These are phyloP conservation scores for Neosilurus mollespiculum DNA, from an alignment of 2,797 vertebrate species.

Conservation along the genomic window DNA sequence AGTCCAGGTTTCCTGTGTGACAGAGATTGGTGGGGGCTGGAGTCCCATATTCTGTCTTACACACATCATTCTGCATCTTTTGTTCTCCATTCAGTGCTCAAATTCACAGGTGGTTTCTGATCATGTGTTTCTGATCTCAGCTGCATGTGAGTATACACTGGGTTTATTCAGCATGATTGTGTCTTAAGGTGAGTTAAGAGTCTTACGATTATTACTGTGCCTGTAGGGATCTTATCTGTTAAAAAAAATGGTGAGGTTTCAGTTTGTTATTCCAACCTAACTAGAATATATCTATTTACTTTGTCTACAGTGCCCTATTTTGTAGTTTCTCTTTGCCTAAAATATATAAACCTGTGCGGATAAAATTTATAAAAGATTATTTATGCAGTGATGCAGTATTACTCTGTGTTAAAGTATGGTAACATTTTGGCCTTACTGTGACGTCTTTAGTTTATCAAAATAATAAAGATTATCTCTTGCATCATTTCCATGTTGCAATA, in stretches of 20 bases:
- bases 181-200: conserved; percentile 40
- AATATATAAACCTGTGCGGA: neutral
- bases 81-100: conserved; percentile 8
- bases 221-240: neutral
- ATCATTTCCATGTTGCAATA: neutral
- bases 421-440: neutral
- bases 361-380: neutral
- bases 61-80: conserved; percentile 12
- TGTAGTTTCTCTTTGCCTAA: neutral
- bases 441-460: neutral
- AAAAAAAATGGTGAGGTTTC: neutral
- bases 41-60: conserved; percentile 32
- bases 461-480: neutral
- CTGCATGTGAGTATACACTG: neutral
- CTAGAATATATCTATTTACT: neutral
- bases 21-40: conserved; percentile 56
- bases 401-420: neutral
- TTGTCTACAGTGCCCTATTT: neutral
- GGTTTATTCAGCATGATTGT: conserved; percentile 9
- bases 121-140: conserved; percentile 1
- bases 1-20: conserved; percentile 69
- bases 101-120: neutral
- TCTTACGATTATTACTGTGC: neutral
- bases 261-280: neutral
- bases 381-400: neutral